Percentiles rank a stretch among this genome's conserved stretches.
Conservation (phyloP, 64 coral and sea anemone genomes). For the Dendronephthya gigantea region DNA sequence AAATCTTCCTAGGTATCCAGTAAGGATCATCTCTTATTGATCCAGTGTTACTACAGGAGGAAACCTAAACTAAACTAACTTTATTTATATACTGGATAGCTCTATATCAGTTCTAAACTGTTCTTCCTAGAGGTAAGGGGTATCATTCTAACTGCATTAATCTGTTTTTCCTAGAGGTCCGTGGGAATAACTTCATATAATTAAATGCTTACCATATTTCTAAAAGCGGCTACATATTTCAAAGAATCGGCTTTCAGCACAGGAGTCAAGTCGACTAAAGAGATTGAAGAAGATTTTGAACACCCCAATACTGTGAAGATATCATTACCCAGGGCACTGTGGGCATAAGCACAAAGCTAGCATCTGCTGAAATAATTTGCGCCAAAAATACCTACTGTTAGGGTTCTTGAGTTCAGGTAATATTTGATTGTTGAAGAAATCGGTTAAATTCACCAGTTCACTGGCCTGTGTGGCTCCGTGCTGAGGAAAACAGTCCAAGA, state of each 20-base stretch:
- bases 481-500: background rate
- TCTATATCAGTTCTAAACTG: too few relatives aligned
- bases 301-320: too few relatives aligned
- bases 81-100: too few relatives aligned
- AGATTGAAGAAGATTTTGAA: background rate
- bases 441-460: conserved; percentile 67
- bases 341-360: background rate
- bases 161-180: too few relatives aligned
- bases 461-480: conserved; percentile 96
- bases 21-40: too few relatives aligned
- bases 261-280: conserved; percentile 71
- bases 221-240: conserved; percentile 85
- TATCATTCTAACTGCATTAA: too few relatives aligned
- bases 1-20: too few relatives aligned
- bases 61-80: too few relatives aligned
- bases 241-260: conserved; percentile 95
- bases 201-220: conserved; percentile 78
- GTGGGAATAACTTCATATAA: too few relatives aligned
- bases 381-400: conserved; percentile 44
- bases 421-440: conserved; percentile 79
- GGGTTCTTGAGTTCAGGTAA: conserved; percentile 72
- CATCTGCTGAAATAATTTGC: background rate
- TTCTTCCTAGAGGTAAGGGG: too few relatives aligned
- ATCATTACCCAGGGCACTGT: background rate
- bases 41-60: too few relatives aligned